Conservation (phyloP, 2,888 invertebrate species). For the Epicampocera succincta region DNA sequence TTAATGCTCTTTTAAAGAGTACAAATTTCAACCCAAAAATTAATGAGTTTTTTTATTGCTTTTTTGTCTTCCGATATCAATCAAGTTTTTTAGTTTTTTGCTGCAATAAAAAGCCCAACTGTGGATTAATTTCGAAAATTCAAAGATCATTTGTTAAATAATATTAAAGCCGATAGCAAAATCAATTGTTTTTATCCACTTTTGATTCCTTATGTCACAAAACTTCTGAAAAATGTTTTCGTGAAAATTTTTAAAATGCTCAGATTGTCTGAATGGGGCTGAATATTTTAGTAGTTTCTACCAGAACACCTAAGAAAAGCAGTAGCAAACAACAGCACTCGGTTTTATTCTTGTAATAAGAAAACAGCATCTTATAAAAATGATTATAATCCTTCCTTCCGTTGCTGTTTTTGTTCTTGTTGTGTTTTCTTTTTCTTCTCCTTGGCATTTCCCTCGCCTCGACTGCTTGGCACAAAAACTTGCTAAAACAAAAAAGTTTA, state of each 20-base stretch:
- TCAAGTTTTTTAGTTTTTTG: too few relatives aligned
- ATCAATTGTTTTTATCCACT: too few relatives aligned
- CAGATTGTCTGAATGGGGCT: slow-evolving; percentile 25
- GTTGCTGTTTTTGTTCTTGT: slow-evolving; percentile 43
- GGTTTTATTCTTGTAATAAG: slow-evolving; percentile 47
- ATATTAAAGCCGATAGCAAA: too few relatives aligned
- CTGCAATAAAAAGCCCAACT: too few relatives aligned
- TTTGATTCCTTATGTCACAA: too few relatives aligned
- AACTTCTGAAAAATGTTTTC: too few relatives aligned
- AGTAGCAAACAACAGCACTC: slow-evolving; percentile 40
- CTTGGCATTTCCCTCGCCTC: background rate
- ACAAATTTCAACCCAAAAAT: too few relatives aligned
- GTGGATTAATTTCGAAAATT: too few relatives aligned
- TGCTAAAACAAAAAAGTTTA: slow-evolving; percentile 21
- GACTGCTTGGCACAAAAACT: background rate
- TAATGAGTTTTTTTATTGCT: too few relatives aligned
- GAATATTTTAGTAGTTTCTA: background rate
- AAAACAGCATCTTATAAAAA: slow-evolving; percentile 66
- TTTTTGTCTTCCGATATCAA: too few relatives aligned
- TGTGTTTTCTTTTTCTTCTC: background rate
- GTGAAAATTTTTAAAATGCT: background rate
- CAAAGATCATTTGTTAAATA: too few relatives aligned
- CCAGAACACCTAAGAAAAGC: slow-evolving; percentile 5
- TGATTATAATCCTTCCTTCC: slow-evolving; percentile 70
- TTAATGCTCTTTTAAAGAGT: too few relatives aligned